These are phyloP conservation scores for Euclidia mi DNA, from an alignment of 2,888 invertebrate species.

Conservation along the genomic window DNA sequence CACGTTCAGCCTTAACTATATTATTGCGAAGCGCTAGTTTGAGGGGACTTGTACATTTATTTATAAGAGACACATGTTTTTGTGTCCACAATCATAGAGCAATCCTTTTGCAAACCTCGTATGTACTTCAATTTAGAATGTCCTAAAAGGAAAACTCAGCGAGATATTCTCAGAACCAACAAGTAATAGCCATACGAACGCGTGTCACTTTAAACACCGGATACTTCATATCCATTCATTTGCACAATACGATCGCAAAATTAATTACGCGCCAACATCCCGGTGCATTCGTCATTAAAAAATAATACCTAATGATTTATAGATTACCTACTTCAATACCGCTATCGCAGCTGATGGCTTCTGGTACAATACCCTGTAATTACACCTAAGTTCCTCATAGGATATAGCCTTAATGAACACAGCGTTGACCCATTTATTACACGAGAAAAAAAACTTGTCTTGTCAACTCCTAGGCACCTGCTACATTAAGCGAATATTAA, in stretches of 20 bases:
- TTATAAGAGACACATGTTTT: no score
- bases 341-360: slow-evolving; percentile 47
- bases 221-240: neutral
- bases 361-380: slow-evolving; percentile 47
- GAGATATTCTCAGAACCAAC: no score
- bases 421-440: slow-evolving; percentile 61
- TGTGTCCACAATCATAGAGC: no score
- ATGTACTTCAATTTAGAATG: no score
- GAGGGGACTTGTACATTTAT: no score
- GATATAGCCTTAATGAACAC: slow-evolving; percentile 47
- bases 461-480: slow-evolving; percentile 75
- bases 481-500: slow-evolving; percentile 29
- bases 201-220: slow-evolving; percentile 2
- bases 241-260: slow-evolving; percentile 30
- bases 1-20: no score
- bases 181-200: no score
- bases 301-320: slow-evolving; percentile 49
- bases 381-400: slow-evolving; percentile 53
- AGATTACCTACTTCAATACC: slow-evolving; percentile 49
- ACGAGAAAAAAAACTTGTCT: slow-evolving; percentile 69
- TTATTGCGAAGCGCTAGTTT: no score
- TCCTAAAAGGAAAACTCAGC: no score
- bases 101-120: no score
- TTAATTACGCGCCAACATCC: slow-evolving; percentile 45
- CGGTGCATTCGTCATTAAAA: slow-evolving; percentile 28